A percentile compares a stretch with the other conserved stretches of the same genome.
phyloP scores from a whole-genome alignment of 2,113 vertebrate genomes.

The Bos taurus region DNA sequence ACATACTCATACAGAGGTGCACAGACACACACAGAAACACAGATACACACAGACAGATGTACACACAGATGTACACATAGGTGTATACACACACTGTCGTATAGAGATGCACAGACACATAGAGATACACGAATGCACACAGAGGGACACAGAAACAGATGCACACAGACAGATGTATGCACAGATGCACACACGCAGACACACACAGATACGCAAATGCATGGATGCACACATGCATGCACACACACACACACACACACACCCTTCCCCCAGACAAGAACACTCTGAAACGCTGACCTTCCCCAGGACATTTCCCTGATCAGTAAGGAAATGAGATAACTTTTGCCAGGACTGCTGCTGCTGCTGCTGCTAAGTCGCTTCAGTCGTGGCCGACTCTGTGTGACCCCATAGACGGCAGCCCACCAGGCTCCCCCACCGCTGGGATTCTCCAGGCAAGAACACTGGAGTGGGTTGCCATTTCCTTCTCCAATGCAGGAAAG shows the following conservation, averaged over 20 bases:
- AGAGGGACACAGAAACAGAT: background rate
- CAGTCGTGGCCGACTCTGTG: too few relatives aligned
- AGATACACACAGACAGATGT: too few relatives aligned
- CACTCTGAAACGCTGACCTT: background rate
- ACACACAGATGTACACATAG: background rate
- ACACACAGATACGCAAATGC: background rate
- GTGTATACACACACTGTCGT: background rate
- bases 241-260: background rate
- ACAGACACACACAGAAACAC: background rate
- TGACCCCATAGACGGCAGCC: too few relatives aligned
- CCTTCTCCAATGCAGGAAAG: too few relatives aligned
- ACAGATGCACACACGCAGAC: background rate
- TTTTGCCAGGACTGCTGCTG: background rate
- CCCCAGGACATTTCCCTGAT: background rate
- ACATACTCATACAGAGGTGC: background rate
- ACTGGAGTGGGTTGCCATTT: too few relatives aligned
- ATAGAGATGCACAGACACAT: background rate
- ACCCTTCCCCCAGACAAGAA: background rate
- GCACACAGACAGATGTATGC: background rate
- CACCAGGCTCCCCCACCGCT: too few relatives aligned
- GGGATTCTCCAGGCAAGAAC: too few relatives aligned
- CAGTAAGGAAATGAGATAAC: background rate
- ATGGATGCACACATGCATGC: background rate
- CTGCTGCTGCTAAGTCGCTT: too few relatives aligned
- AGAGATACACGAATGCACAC: background rate